Base-by-base conservation (phyloP, 2,797 vertebrate genomes). In the Coendou prehensilis region DNA sequence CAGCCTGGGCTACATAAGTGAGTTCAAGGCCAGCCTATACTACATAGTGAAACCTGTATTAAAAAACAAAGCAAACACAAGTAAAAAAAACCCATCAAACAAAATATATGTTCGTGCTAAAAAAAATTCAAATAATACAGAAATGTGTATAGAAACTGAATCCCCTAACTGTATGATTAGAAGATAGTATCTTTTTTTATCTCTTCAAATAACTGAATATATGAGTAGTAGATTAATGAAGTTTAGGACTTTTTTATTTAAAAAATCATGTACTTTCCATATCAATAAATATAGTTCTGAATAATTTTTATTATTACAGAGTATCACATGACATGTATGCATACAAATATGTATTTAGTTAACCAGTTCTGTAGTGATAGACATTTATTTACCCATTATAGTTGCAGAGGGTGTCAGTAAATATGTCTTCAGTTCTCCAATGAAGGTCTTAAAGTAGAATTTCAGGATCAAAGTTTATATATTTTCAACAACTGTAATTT, bases 181-280 rank as follows among this genome's bases (percentile, higher is more conserved):
- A 61, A 71, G 5, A 47, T 26, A 50, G 4, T 93, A 45, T 95
- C 94, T 87, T 90, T n/a, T 87, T 26, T 1, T 7, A 9, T 71
- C 57, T 91, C 83, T 89, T 41, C 28, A 63, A 50, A 81, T 94
- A 92, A 89, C 26, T 92, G 64, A 54, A 30, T 85, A 1, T 89
- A 41, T 86, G 3, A 87, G 52, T 89, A 92, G 22, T 89, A 89
- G 26, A 64, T 89, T 76, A 94, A 64, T 93, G 83, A 96, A 96
- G 86, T 94, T 83, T 86, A 7, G 59, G 50, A 63, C 50, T 47
- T 90, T 97, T 92, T 94, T 50, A 69, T 73, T 95, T 7, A 85
- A 73, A 89, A 82, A 52, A 63, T 82, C 87, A 63, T 57, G 1
- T 33, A 84, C 73, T 82, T 95, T 93, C 37, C 6, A 22, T 87